Evolutionary conservation across 2,797 vertebrate genomes (phyloP).

Genomic region (Coendou prehensilis): DNA sequence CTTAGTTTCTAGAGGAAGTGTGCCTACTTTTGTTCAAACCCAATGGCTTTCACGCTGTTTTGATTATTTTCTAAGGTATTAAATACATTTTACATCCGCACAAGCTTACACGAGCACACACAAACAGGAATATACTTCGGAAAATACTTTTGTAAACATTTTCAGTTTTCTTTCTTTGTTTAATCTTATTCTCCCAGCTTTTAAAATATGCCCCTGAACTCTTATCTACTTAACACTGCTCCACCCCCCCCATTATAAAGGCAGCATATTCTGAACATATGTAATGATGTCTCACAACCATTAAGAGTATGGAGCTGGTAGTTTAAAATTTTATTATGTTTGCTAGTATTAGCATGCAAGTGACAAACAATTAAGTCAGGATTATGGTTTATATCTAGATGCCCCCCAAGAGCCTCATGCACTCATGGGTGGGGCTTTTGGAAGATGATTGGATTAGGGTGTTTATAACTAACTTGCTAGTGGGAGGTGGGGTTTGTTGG

Average conservation of each 20-base stretch:
- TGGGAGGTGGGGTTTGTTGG: not conserved
- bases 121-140: not conserved
- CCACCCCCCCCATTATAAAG: not conserved
- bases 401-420: not conserved
- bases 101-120: not conserved
- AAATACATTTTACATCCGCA: conserved; percentile 4
- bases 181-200: conserved; percentile 19
- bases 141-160: conserved; percentile 12
- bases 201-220: not conserved
- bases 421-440: not conserved
- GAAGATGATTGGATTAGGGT: not conserved
- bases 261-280: conserved; percentile 48
- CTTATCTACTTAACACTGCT: not conserved
- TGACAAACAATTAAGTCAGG: not conserved
- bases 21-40: not conserved
- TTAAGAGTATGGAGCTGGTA: not conserved
- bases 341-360: conserved; percentile 20
- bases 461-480: not conserved
- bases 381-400: not conserved
- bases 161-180: not conserved
- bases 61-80: not conserved
- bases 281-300: not conserved
- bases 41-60: not conserved
- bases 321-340: conserved; percentile 30
- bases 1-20: conserved; percentile 29